phyloP scores from a whole-genome alignment of 2,113 vertebrate genomes.

The Ciconia stormi region DNA sequence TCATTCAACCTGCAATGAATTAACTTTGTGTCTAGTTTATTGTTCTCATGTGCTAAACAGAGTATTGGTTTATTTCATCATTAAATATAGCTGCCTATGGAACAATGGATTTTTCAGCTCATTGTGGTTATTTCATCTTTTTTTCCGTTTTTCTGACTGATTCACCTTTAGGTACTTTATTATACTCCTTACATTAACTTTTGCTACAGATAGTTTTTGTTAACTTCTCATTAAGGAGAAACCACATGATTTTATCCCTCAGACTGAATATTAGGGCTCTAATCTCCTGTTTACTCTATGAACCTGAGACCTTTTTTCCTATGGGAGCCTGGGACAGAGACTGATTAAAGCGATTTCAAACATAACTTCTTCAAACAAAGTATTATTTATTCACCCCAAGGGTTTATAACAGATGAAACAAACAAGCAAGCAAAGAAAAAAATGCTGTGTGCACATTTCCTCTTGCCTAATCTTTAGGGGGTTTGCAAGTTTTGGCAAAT shows the following conservation, averaged over 20 bases:
- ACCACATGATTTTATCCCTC: not conserved
- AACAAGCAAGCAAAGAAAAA: not conserved
- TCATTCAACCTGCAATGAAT: not conserved
- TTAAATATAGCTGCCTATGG: not conserved
- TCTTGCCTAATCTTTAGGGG: not conserved
- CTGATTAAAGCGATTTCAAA: not conserved
- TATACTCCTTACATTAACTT: not conserved
- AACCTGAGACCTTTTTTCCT: not conserved
- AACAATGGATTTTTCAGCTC: not conserved
- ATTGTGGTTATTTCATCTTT: not conserved
- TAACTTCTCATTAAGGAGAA: not conserved
- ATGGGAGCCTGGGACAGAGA: not conserved
- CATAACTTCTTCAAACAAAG: conserved; percentile 1
- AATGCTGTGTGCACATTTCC: not conserved
- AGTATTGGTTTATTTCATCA: not conserved
- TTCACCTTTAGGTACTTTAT: not conserved
- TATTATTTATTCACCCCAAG: conserved; percentile 6
- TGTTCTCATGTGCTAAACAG: not conserved
- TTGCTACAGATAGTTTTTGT: not conserved
- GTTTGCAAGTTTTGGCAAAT: not conserved
- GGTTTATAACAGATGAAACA: conserved; percentile 1
- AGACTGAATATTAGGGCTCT: not conserved
- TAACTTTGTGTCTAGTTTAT: not conserved
- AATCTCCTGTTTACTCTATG: not conserved
- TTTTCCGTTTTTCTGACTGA: not conserved